Conservation (phyloP, 2,888 invertebrate genomes). For the Cerceris ruficornis region DNA sequence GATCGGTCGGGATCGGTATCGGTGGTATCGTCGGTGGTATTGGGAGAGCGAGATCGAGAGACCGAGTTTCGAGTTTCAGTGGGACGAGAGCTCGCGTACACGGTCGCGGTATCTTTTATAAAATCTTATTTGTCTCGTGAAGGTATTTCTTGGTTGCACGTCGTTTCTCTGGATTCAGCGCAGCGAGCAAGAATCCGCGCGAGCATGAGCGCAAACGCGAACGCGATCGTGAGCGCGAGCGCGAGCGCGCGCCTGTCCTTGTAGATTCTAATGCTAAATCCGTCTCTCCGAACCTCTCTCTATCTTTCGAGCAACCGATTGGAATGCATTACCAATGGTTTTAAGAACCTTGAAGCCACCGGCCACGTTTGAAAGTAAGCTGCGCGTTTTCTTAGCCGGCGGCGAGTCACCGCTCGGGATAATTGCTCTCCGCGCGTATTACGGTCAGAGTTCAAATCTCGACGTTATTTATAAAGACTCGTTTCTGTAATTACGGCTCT, state of each 20-base stretch:
- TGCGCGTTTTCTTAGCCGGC: conserved; percentile 64
- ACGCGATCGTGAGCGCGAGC: conserved; percentile 45
- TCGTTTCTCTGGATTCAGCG: conserved; percentile 64
- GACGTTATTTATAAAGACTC: conserved; percentile 35
- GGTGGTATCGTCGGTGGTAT: too few species aligned
- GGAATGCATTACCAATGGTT: conserved; percentile 70
- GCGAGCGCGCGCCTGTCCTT: conserved; percentile 61
- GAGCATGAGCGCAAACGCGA: conserved; percentile 45
- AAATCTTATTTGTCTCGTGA: conserved; percentile 61
- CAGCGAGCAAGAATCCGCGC: conserved; percentile 56
- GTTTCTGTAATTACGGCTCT: conserved; percentile 22
- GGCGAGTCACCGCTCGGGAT: conserved; percentile 61
- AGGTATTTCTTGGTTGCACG: conserved; percentile 59
- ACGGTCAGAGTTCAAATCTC: conserved; percentile 54
- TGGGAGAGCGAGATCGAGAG: too few species aligned
- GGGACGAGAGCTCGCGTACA: conserved; percentile 4
- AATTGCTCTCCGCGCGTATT: conserved; percentile 54
- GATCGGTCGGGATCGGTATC: too few species aligned
- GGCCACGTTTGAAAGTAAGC: conserved; percentile 69
- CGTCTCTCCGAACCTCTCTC: conserved; percentile 69
- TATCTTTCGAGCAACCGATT: conserved; percentile 69
- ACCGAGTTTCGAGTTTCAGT: conserved; percentile 48
- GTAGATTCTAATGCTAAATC: conserved; percentile 71
- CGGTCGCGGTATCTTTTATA: conserved; percentile 48
- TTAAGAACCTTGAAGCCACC: conserved; percentile 69